Conservation (phyloP, 2,113 vertebrate species). For the Megaleporinus macrocephalus region DNA sequence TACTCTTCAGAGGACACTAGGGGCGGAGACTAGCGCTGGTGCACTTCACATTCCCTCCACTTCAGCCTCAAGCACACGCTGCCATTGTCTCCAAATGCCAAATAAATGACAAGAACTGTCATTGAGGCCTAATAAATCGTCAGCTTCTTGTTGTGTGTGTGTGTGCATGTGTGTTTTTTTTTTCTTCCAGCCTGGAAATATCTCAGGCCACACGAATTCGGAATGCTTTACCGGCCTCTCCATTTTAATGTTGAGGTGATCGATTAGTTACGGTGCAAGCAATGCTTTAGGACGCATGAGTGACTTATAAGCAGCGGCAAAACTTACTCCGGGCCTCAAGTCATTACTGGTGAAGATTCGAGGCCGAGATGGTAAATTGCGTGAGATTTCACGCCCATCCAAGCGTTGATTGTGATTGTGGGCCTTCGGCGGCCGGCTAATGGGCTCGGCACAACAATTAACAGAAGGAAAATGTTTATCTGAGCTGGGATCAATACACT, state of each 20-base stretch:
- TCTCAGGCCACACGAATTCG: constrained; percentile 14
- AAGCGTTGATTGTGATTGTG: constrained; percentile 52
- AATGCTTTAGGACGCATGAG: constrained; percentile 50
- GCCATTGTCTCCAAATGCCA: constrained; percentile 24
- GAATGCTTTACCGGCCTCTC: constrained; percentile 16
- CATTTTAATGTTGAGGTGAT: constrained; percentile 44
- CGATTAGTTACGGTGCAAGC: constrained; percentile 43
- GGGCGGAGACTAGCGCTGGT: constrained; percentile 28
- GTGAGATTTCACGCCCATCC: constrained; percentile 58
- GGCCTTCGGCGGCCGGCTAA: constrained; percentile 51
- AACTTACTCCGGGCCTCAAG: constrained; percentile 47
- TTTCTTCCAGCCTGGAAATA: constrained; percentile 7
- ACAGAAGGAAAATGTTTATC: constrained; percentile 73
- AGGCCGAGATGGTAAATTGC: constrained; percentile 58
- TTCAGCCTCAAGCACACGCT: constrained; percentile 16
- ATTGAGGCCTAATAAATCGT: constrained; percentile 19
- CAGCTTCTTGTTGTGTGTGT: not conserved
- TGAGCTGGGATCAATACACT: constrained; percentile 67
- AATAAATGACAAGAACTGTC: constrained; percentile 41
- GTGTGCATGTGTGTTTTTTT: not conserved
- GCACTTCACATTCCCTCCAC: constrained; percentile 41
- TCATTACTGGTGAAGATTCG: constrained; percentile 51
- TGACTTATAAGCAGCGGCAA: constrained; percentile 46
- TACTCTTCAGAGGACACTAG: constrained; percentile 74
- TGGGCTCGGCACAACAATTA: constrained; percentile 66